phyloP scores from a whole-genome alignment of 1,140 invertebrate genomes.

The Megalonaias nervosa region DNA sequence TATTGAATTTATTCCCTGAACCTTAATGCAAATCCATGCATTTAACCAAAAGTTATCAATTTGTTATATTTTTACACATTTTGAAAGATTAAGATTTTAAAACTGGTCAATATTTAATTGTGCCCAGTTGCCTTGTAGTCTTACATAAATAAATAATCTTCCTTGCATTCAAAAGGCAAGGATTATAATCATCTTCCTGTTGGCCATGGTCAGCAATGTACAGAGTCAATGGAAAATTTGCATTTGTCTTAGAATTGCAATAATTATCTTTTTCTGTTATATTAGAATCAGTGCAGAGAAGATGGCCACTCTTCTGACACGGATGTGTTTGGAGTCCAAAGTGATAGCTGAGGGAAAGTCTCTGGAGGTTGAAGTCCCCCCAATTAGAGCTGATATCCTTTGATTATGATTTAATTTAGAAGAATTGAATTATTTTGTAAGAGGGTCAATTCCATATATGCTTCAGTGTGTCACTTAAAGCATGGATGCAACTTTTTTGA shows the following conservation, averaged over 20 bases:
- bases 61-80: no score
- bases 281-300: slow-evolving; percentile 78
- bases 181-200: not conserved
- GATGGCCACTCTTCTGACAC: slow-evolving; percentile 84
- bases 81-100: not conserved
- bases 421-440: no score
- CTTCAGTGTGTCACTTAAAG: no score
- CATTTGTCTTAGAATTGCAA: not conserved
- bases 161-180: not conserved
- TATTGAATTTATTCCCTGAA: no score
- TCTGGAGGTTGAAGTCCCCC: slow-evolving; percentile 75
- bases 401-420: not conserved
- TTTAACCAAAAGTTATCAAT: no score
- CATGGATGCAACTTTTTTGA: no score
- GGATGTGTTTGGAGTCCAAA: slow-evolving; percentile 87
- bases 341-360: slow-evolving; percentile 60
- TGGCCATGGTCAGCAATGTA: not conserved
- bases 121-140: not conserved
- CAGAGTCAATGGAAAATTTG: not conserved
- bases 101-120: not conserved
- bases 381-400: slow-evolving; percentile 69
- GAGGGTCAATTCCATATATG: no score
- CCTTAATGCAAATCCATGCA: not conserved
- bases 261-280: slow-evolving; percentile 19
- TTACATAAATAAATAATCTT: not conserved